Conservation (phyloP, 2,888 invertebrate species). For the Cephus spinipes region DNA sequence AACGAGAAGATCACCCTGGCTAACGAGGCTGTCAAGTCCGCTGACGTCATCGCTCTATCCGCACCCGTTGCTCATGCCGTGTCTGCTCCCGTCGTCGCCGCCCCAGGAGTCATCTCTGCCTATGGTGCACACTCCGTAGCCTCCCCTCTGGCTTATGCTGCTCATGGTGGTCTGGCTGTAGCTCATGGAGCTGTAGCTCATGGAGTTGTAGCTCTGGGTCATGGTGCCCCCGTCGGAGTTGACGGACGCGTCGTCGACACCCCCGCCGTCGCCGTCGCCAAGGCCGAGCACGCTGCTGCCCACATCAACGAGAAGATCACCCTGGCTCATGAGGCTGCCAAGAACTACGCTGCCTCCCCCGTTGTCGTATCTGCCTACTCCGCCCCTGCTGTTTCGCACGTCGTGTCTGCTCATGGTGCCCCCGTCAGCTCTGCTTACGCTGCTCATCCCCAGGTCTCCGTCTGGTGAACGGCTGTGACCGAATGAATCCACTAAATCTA, state of each 20-base stretch:
- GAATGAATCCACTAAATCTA: not conserved
- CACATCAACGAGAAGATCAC: slow-evolving; percentile 52
- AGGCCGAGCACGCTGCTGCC: slow-evolving; percentile 54
- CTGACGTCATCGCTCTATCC: too few relatives aligned
- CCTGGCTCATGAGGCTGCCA: slow-evolving; percentile 37
- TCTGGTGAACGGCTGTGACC: slow-evolving; percentile 7
- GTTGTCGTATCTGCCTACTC: slow-evolving; percentile 27
- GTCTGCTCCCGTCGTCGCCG: too few relatives aligned
- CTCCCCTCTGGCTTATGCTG: slow-evolving; percentile 13
- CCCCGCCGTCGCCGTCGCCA: slow-evolving; percentile 37
- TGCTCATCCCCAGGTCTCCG: slow-evolving; percentile 19
- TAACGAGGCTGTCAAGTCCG: slow-evolving; percentile 20
- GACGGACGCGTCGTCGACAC: slow-evolving; percentile 31
- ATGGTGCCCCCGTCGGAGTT: slow-evolving; percentile 3
- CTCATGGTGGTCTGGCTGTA: slow-evolving; percentile 7
- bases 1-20: slow-evolving; percentile 50
- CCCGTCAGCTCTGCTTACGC: slow-evolving; percentile 34
- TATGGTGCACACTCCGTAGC: slow-evolving; percentile 18
- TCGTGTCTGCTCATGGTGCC: slow-evolving; percentile 23
- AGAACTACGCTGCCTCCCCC: slow-evolving; percentile 25
- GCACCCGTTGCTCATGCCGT: too few relatives aligned
- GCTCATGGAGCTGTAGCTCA: slow-evolving; percentile 5
- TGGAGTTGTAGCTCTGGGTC: not conserved
- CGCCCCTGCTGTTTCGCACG: slow-evolving; percentile 18
- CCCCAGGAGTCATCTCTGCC: slow-evolving; percentile 1